Conservation (phyloP, 2,113 vertebrate species). For the Colius striatus region DNA sequence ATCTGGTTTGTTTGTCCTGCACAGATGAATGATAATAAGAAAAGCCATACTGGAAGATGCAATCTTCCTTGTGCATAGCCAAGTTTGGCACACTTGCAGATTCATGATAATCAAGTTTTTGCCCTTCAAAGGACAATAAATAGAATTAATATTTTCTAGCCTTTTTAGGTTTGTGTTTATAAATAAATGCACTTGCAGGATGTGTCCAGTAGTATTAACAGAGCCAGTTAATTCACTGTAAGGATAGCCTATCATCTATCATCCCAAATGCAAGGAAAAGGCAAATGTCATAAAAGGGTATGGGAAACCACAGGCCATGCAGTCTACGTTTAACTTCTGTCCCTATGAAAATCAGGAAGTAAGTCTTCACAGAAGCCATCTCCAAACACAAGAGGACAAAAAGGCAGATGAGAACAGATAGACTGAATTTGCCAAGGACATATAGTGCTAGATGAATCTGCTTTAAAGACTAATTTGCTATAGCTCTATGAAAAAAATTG, state of each 20-base stretch:
- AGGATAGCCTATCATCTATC: neutral
- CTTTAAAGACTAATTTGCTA: neutral
- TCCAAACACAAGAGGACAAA: neutral
- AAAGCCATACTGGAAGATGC: neutral
- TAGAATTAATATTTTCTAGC: neutral
- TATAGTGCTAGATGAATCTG: neutral
- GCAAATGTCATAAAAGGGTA: neutral
- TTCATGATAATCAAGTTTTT: neutral
- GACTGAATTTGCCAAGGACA: neutral
- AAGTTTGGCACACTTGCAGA: neutral
- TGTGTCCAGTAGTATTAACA: neutral
- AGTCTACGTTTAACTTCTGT: neutral
- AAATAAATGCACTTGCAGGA: neutral
- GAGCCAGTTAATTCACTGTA: neutral
- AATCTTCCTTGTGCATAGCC: neutral
- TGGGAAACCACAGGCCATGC: fast-evolving
- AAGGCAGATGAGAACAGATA: neutral
- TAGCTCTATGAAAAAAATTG: neutral
- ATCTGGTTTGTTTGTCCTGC: neutral
- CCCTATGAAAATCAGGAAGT: neutral
- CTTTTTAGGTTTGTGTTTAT: neutral
- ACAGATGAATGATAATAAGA: neutral
- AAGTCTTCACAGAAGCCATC: neutral
- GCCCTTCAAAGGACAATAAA: neutral
- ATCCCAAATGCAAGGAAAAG: neutral